Evolutionary conservation across 2,113 vertebrate species (phyloP).

Genomic region (Cariama cristata): DNA sequence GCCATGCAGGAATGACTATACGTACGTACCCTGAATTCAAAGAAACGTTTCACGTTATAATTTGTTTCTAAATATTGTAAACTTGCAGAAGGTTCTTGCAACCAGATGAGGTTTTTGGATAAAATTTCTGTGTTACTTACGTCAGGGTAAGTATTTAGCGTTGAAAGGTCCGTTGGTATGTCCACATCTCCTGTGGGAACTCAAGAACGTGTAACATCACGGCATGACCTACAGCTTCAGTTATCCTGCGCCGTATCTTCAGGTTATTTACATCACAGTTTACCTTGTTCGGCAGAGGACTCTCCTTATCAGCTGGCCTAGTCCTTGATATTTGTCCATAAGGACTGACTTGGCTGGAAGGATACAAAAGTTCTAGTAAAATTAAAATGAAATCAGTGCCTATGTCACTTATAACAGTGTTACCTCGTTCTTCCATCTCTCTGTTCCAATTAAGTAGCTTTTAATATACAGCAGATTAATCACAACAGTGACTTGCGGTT

Average conservation of each 20-base stretch:
- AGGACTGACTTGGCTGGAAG: not conserved
- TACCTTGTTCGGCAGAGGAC: not conserved
- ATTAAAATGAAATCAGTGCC: not conserved
- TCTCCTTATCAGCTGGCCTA: not conserved
- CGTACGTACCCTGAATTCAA: rapidly evolving
- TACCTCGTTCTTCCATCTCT: not conserved
- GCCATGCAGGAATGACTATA: not conserved
- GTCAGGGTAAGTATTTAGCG: not conserved
- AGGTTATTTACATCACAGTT: not conserved
- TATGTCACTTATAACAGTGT: not conserved
- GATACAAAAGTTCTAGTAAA: not conserved
- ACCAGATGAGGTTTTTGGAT: not conserved
- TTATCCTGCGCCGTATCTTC: not conserved
- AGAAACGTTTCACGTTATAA: not conserved
- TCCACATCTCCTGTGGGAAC: not conserved
- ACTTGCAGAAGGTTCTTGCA: not conserved
- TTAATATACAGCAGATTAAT: slow-evolving; percentile 21
- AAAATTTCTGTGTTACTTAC: not conserved
- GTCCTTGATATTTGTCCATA: not conserved
- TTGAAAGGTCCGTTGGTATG: not conserved
- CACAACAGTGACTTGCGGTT: slow-evolving; percentile 4
- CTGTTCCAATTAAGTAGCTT: slow-evolving; percentile 24
- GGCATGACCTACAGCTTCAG: not conserved
- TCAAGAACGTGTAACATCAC: not conserved
- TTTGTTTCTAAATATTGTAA: not conserved